Conservation (phyloP, 2,888 invertebrate genomes). For the Drosophila melanosoma region DNA sequence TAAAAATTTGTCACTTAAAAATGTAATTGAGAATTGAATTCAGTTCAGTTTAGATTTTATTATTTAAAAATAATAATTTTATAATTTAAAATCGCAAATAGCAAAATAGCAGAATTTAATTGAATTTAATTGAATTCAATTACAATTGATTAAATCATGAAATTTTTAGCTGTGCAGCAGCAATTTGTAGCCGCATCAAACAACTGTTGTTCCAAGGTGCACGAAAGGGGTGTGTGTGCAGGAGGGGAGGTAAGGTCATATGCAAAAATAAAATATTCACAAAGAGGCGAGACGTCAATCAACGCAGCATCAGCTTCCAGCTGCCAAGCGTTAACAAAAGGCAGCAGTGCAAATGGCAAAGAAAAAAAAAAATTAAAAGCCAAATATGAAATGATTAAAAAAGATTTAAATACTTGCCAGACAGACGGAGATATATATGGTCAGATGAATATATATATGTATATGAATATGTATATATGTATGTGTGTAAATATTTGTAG, state of each 20-base stretch:
- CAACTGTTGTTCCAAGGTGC: not conserved
- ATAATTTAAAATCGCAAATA: not conserved
- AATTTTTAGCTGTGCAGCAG: not conserved
- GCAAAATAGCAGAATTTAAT: no score
- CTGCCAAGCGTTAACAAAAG: conserved; percentile 75
- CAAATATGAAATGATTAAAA: conserved; percentile 74
- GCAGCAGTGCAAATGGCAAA: conserved; percentile 7
- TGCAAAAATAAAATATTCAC: conserved; percentile 17
- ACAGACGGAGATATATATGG: conserved; percentile 12
- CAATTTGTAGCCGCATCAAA: not conserved
- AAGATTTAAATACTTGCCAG: conserved; percentile 68
- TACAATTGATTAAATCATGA: not conserved
- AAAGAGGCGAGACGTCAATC: conserved; percentile 70
- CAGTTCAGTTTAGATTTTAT: not conserved
- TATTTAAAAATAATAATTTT: not conserved
- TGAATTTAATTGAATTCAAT: not conserved
- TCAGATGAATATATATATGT: conserved; percentile 9
- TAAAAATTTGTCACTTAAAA: not conserved
- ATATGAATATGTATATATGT: conserved; percentile 21
- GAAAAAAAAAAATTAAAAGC: conserved; percentile 1
- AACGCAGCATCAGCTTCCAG: conserved; percentile 77
- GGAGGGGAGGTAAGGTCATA: not conserved
- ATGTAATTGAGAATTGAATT: not conserved
- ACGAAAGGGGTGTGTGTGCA: not conserved
- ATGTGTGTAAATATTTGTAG: conserved; percentile 39